Evolutionary conservation across 2,888 invertebrate species (phyloP), one percentile per base, ranked within the genome.

Genomic region (Platycheirus albimanus): DNA sequence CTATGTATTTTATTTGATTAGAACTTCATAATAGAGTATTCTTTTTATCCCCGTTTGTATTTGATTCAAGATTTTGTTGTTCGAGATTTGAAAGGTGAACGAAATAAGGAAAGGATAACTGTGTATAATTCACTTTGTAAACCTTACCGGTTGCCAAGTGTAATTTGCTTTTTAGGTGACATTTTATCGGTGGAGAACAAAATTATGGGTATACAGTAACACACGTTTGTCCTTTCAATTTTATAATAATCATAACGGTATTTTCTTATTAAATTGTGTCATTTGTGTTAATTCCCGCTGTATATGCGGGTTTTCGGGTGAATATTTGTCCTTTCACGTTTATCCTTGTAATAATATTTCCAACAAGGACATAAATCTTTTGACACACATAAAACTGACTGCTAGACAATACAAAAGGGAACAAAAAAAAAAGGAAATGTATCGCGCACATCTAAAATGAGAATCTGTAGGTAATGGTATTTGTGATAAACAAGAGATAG

Each of bases 311-410:
- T 54, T 45, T 64, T 33, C 3, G 52, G 30, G 19, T 72, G 52
- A 52, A 63, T 66, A 54, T 63, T 10, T 47, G 2, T 43, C 47
- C 67, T 11, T 30, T 51, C 43, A 58, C 38, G 30, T 41, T 70
- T 72, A 63, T 69, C 67, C 67, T 43, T 83, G 63, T 83, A 83
- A 77, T 77, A 71, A 83, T 77, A 83, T 77, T 83, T 67, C 49
- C 71, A 77, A 77, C 72, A 56, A 81, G 71, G 51, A 69, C 63
- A 83, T 77, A 83, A 83, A 83, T 83, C 81, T 72, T 81, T 72
- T 72, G 72, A 72, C 67, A 72, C 67, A 72, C 66, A 83, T 83
- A 77, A 67, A 83, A 67, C 54, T 72, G 81, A 76, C 76, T 76
- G 70, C 76, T 52, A 75, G 77, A 77, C 77, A 83, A 77, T 72